phyloP scores from a whole-genome alignment of 2,797 vertebrate genomes.

The Lateolabrax maculatus region DNA sequence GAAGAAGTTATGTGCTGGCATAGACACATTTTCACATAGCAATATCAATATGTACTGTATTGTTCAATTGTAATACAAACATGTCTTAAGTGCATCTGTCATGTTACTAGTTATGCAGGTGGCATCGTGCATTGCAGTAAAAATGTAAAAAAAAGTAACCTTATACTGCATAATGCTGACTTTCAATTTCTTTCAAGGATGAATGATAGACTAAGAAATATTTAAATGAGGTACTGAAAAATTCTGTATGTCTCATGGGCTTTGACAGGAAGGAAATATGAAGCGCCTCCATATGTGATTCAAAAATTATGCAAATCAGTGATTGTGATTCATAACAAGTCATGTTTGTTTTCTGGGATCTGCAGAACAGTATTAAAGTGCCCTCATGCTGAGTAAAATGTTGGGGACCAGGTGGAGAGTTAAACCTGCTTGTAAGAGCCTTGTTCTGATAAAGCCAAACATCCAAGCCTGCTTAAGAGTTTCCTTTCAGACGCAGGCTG shows the following conservation, averaged over 20 bases:
- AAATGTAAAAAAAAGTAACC: neutral
- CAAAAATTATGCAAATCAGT: slow-evolving; percentile 29
- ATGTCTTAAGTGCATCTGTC: neutral
- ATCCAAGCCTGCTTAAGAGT: slow-evolving; percentile 29
- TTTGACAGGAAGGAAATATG: slow-evolving; percentile 19
- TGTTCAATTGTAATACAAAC: neutral
- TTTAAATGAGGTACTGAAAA: slow-evolving; percentile 34
- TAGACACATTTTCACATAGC: neutral
- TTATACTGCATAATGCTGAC: slow-evolving; percentile 2
- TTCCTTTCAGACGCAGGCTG: slow-evolving; percentile 44
- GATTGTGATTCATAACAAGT: slow-evolving; percentile 28
- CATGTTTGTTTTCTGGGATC: neutral
- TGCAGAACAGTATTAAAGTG: neutral
- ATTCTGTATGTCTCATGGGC: neutral
- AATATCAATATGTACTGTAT: neutral
- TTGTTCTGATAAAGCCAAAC: slow-evolving; percentile 29
- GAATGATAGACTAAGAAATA: slow-evolving; percentile 34
- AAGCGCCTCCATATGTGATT: slow-evolving; percentile 20
- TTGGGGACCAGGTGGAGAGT: neutral
- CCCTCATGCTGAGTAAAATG: neutral
- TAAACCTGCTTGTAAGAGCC: slow-evolving; percentile 14
- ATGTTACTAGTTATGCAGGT: too few species aligned
- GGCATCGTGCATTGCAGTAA: neutral
- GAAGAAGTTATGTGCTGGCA: neutral
- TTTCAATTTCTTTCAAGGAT: slow-evolving; percentile 28